These are phyloP conservation scores for Drosophila auraria DNA, from an alignment of 1,140 invertebrate genomes.

Conservation along the genomic window DNA sequence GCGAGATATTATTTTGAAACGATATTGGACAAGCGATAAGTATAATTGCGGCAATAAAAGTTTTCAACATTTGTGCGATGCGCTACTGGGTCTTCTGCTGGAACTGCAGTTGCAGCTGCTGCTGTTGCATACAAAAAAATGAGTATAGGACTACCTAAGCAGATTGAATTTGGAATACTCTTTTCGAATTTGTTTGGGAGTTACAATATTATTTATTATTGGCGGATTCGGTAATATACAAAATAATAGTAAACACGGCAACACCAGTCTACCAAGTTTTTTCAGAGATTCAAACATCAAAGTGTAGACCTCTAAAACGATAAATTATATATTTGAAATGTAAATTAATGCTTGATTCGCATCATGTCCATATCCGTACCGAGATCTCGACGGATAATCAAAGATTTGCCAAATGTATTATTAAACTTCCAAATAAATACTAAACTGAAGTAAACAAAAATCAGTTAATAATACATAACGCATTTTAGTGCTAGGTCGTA, in stretches of 20 bases:
- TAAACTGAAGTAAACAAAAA: too few species aligned
- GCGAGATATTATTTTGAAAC: slow-evolving; percentile 81
- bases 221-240: background rate
- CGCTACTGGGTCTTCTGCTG: slow-evolving; percentile 29
- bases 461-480: background rate
- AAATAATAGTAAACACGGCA: background rate
- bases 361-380: too few species aligned
- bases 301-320: too few species aligned
- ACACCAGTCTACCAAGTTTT: too few species aligned
- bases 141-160: background rate
- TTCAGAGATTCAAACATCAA: background rate
- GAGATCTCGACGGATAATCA: too few species aligned
- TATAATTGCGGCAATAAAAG: slow-evolving; percentile 84
- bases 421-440: background rate
- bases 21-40: slow-evolving; percentile 83
- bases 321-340: too few species aligned
- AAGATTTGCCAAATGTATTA: too few species aligned
- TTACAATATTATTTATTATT: background rate
- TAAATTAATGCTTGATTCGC: too few species aligned
- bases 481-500: background rate
- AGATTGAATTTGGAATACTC: slow-evolving; percentile 1
- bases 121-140: slow-evolving; percentile 26
- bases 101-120: slow-evolving; percentile 41
- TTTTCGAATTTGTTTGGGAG: background rate
- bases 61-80: slow-evolving; percentile 77